phyloP scores from a whole-genome alignment of 2,113 vertebrate genomes.

The Xenotilapia leptura region DNA sequence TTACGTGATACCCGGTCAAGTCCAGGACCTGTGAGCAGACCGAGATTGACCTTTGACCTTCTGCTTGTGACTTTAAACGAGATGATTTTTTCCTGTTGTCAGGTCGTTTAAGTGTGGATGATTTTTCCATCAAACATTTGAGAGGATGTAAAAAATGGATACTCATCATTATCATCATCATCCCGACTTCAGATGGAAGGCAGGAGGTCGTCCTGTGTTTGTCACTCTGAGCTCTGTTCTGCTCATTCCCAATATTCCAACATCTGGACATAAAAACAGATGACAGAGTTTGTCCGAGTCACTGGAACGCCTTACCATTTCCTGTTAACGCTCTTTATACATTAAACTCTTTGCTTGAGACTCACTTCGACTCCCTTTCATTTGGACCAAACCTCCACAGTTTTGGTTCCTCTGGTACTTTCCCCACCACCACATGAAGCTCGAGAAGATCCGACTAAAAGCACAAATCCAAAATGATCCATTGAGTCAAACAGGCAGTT shows the following conservation, averaged over 20 bases:
- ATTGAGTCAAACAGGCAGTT: background rate
- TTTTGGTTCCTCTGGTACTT: background rate
- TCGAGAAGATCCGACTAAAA: background rate
- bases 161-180: background rate
- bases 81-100: background rate
- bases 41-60: background rate
- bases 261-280: background rate
- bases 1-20: conserved; percentile 34
- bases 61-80: background rate
- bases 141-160: background rate
- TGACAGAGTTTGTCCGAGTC: background rate
- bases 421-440: background rate
- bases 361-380: background rate
- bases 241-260: background rate
- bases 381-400: background rate
- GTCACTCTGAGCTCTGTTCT: background rate
- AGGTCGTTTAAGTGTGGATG: background rate
- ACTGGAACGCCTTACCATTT: background rate
- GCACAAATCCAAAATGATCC: background rate
- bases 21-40: conserved; percentile 14
- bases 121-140: background rate
- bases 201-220: background rate
- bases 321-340: background rate
- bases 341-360: background rate
- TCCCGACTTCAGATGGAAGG: background rate